Evolutionary conservation across 2,797 vertebrate genomes (phyloP), one percentile per base, ranked within the genome.

Genomic region (Lepilemur ruficaudatus): DNA sequence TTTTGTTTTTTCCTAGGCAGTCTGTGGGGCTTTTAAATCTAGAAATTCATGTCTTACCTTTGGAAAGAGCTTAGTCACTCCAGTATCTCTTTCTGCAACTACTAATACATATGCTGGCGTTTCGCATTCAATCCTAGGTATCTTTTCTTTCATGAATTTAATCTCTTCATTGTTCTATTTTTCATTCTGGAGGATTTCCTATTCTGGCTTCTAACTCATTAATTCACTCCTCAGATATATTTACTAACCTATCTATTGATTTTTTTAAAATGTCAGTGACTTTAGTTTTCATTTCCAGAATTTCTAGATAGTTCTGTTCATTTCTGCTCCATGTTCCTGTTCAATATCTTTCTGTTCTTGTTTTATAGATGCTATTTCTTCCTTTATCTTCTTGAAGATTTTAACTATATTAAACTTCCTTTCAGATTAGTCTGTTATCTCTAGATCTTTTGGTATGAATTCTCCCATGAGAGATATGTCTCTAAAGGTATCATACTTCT

Each of bases 211-310:
- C 83, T 90, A 93, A 93, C 28, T 95, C 50, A 94, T 18, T 63
- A 75, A 96, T 89, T 96, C 76, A 95, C 57, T 92, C 89, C 94
- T 90, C 55, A 87, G 52, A 84, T 89, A 5, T 83, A 70, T 96
- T 84, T 91, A 87, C n/a, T 87, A 75, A 85, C 11, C 41, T 35
- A 75, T 32, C 61, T 86, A 41, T 25, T 93, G 43, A 46, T 91
- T 69, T 76, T 84, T 81, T 57, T n/a, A 25, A 25, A 78, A 48
- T 70, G 23, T 92, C 75, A 94, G 41, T 61, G 32, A 73, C 46
- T 82, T 96, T 67, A 43, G 32, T 93, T 94, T 87, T 95, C 25
- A 59, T 92, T 94, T 94, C 90, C 89, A 90, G 81, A 93, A 95
- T 81, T 81, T 90, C 43, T 91, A 93, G 48, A 67, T 65, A 91